These are phyloP conservation scores for Hoplodrina blanda DNA, from an alignment of 2,888 invertebrate genomes.

Conservation along the genomic window DNA sequence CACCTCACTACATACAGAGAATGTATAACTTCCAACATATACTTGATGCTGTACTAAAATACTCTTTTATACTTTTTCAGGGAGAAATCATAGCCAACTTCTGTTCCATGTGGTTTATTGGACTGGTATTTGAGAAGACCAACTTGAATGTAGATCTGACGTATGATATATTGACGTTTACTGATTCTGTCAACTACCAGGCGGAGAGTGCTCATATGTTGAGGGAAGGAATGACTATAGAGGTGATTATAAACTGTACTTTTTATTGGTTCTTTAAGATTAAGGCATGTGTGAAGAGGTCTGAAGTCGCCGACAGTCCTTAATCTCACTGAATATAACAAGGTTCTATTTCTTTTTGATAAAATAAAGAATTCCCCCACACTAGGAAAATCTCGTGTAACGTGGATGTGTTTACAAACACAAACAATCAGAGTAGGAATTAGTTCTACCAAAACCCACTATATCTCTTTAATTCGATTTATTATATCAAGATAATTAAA, in stretches of 20 bases:
- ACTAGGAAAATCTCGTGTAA: too few relatives aligned
- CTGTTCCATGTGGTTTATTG: conserved; percentile 99
- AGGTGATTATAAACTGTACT: conserved; percentile 78
- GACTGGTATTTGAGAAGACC: conserved; percentile 97
- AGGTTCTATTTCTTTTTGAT: too few relatives aligned
- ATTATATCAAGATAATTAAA: too few relatives aligned
- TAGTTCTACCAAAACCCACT: too few relatives aligned
- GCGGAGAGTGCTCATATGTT: conserved; percentile 93
- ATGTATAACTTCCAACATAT: conserved; percentile 24
- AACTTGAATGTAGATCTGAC: conserved; percentile 98
- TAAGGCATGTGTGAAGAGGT: too few relatives aligned
- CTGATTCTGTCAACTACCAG: conserved; percentile 95
- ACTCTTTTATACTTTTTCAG: conserved; percentile 65
- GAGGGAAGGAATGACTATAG: conserved; percentile 93
- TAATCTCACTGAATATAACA: too few relatives aligned
- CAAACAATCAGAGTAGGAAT: too few relatives aligned
- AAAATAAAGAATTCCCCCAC: too few relatives aligned
- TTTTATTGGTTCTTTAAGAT: too few relatives aligned
- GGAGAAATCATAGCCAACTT: conserved; percentile 87
- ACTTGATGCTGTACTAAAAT: neutral
- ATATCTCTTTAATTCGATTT: too few relatives aligned
- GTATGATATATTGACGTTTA: conserved; percentile 97
- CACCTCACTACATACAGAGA: conserved; percentile 13
- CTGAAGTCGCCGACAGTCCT: too few relatives aligned
- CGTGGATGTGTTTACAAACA: too few relatives aligned